Evolutionary conservation across 2,113 vertebrate genomes (phyloP).

Genomic region (Ceyx cyanopectus): DNA sequence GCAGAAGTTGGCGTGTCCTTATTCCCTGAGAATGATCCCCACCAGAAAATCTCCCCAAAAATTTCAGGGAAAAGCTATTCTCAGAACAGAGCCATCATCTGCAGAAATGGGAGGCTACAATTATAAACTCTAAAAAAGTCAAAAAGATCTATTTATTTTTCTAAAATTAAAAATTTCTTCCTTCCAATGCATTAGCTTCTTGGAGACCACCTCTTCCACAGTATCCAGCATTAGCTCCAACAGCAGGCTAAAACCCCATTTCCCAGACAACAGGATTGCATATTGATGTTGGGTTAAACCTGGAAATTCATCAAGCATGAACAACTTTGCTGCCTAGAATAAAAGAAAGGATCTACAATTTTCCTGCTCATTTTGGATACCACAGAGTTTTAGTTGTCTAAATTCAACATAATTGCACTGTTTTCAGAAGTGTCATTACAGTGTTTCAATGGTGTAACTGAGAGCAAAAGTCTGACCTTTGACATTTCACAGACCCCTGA

Average conservation of each 20-base stretch:
- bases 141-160: not conserved
- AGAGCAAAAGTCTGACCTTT: conserved; percentile 26
- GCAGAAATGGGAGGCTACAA: not conserved
- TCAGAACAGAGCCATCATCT: not conserved
- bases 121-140: not conserved
- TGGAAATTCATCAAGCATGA: not conserved
- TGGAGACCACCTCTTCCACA: not conserved
- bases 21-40: not conserved
- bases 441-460: conserved; percentile 8
- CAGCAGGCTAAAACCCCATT: not conserved
- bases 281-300: not conserved
- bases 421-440: not conserved
- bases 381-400: not conserved
- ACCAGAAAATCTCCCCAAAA: not conserved
- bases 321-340: not conserved
- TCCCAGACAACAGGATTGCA: not conserved
- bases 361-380: not conserved
- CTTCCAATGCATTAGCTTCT: not conserved
- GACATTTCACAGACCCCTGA: not conserved
- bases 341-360: not conserved
- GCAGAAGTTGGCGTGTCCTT: not conserved
- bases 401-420: not conserved
- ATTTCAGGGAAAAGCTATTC: not conserved
- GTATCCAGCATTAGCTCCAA: not conserved
- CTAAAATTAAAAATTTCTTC: not conserved